Conservation (phyloP, 1,140 invertebrate genomes). For the Bilobella aurantiaca region DNA sequence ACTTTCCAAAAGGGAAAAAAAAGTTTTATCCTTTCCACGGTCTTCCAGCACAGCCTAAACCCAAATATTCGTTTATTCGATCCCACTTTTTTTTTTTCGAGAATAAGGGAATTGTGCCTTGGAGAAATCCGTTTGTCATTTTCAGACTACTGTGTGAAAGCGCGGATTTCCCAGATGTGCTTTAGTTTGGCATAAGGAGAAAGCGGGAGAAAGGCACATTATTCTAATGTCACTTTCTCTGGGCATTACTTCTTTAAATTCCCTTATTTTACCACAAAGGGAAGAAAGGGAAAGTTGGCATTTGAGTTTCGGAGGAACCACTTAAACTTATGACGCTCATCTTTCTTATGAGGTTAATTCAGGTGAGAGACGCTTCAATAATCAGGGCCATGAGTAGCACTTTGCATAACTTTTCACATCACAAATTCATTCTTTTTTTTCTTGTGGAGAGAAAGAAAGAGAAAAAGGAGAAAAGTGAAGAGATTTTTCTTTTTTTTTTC, state of each 20-base stretch:
- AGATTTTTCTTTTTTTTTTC: neutral
- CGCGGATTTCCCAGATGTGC: neutral
- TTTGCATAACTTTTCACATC: neutral
- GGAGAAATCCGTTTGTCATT: conserved; percentile 7
- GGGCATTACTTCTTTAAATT: neutral
- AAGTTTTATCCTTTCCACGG: neutral
- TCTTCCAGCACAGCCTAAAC: neutral
- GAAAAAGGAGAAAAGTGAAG: neutral
- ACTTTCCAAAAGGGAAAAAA: neutral
- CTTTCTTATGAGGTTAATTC: neutral
- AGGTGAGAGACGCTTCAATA: conserved; percentile 3
- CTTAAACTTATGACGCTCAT: neutral
- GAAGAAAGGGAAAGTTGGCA: neutral
- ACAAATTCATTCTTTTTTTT: neutral
- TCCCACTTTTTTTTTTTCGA: neutral
- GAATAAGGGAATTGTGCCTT: neutral
- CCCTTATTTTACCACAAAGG: neutral
- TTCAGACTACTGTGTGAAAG: neutral
- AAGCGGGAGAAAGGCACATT: neutral
- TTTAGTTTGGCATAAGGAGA: neutral
- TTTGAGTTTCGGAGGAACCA: neutral
- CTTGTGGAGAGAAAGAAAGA: neutral
- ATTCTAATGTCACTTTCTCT: neutral
- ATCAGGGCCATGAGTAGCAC: neutral
- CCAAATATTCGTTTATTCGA: conserved; percentile 8